Conservation (phyloP, 2,888 invertebrate genomes). For the Myathropa florea region DNA sequence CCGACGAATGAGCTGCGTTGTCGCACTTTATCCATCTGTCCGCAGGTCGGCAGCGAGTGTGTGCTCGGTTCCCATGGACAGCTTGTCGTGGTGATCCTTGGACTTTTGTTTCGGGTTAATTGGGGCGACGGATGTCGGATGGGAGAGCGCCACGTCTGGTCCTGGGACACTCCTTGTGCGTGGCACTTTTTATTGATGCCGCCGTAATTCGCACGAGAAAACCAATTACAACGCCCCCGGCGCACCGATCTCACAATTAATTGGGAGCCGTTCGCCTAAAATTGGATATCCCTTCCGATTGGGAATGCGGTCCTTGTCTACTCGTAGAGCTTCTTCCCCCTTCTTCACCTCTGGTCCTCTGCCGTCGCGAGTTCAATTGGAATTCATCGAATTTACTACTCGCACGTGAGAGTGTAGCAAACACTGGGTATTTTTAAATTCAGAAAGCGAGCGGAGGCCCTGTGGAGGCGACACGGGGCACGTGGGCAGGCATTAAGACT, state of each 20-base stretch:
- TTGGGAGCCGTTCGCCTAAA: conserved; percentile 35
- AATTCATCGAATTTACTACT: not conserved
- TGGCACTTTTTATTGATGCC: not conserved
- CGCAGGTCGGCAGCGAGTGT: not conserved
- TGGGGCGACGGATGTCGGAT: conserved; percentile 32
- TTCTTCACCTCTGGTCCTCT: too few relatives aligned
- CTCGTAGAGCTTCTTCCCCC: not conserved
- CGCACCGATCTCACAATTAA: not conserved
- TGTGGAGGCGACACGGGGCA: not conserved
- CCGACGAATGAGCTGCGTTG: conserved; percentile 4
- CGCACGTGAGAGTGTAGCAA: not conserved
- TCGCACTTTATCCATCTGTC: not conserved
- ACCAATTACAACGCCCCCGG: not conserved
- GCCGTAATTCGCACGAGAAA: not conserved
- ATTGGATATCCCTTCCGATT: conserved; percentile 33
- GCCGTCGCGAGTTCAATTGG: conserved; percentile 1
- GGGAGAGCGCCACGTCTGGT: not conserved
- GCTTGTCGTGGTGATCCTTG: conserved; percentile 33
- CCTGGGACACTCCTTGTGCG: conserved; percentile 20
- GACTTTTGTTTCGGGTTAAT: conserved; percentile 56
- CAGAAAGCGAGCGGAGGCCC: too few relatives aligned
- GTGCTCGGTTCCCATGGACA: not conserved
- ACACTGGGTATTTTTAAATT: not conserved
- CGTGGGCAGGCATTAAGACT: conserved; percentile 7
- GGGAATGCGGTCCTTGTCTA: not conserved